Base-by-base conservation (phyloP, 1,140 invertebrate species). In the Oryctes rhinoceros region DNA sequence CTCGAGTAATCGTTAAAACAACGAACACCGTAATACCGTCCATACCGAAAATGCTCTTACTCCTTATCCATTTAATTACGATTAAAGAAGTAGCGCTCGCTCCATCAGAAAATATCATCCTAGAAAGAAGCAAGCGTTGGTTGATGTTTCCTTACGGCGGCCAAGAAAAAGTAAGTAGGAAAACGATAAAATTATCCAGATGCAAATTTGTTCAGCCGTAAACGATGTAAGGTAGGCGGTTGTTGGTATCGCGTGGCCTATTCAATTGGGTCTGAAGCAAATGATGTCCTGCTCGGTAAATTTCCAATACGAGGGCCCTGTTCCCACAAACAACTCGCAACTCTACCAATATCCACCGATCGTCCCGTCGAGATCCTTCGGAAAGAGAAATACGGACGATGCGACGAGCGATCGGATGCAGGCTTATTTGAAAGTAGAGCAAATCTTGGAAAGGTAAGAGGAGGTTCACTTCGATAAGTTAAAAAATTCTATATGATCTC, bases 231-330 rank as follows among this genome's bases (percentile, higher is more conserved):
- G n/a, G n/a, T 13, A 83, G 82, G 49, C 81, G 1, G 78, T 83
- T 35, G n/a, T 83, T 11, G 82, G 82, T 7, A 44, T 83, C 10
- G 78, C 80, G 15, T 80, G 81, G 18, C 82, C 82, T 35, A 76
- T 81, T 44, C 78, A 80, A n/a, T 59, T 83, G 24, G 82, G 82
- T 35, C 37, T 80, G n/a, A 81, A 79, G 67, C 82, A 83, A 71
- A 78, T 35, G 35, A 80, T 83, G 79, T 78, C 79, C 4, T 47
- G 65, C 6, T 78, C 76, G 13, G 65, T 81, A 75, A 83, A 83
- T 53, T 80, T 83, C 65, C 82, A 83, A 30, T 81, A 76, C 80
- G 80, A 83, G 62, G 81, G 78, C 35, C 47, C 11, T 1, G 30
- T 49, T 37, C 71, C 82, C 47, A 6, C 44, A 39, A 77, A 80